Evolutionary conservation across 2,113 vertebrate species (phyloP).

Genomic region (Semicossyphus pulcher): DNA sequence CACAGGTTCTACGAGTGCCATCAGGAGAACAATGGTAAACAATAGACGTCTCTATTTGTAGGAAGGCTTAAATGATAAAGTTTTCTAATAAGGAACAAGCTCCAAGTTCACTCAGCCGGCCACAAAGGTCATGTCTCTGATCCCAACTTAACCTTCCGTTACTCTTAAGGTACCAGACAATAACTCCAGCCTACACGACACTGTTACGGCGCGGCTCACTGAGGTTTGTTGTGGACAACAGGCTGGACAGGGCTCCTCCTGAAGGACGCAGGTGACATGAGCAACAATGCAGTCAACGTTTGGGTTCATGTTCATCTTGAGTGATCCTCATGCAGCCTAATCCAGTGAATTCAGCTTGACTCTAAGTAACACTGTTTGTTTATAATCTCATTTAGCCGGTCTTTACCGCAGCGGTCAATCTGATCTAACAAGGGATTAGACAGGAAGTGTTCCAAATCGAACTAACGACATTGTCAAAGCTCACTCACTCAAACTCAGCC

Average conservation of each 20-base stretch:
- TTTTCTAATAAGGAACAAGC: not conserved
- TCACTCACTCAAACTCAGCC: too few relatives aligned
- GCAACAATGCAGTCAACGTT: not conserved
- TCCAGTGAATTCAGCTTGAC: slow-evolving; percentile 34
- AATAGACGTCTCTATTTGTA: too few relatives aligned
- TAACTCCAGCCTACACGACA: slow-evolving; percentile 19
- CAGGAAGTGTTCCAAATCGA: too few relatives aligned
- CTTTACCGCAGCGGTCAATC: too few relatives aligned
- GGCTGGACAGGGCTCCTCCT: slow-evolving; percentile 38
- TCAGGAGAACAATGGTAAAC: too few relatives aligned
- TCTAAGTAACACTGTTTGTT: slow-evolving; percentile 3
- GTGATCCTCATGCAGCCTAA: not conserved
- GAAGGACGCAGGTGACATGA: slow-evolving; percentile 23
- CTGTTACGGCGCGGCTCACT: not conserved
- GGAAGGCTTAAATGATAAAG: not conserved
- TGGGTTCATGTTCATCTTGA: not conserved
- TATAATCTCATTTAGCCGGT: slow-evolving; percentile 21
- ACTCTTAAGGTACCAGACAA: slow-evolving; percentile 36
- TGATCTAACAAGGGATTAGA: too few relatives aligned
- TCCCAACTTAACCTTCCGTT: slow-evolving; percentile 43
- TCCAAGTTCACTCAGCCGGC: not conserved
- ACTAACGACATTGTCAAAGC: too few relatives aligned
- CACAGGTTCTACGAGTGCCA: too few relatives aligned
- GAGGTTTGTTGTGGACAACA: not conserved
- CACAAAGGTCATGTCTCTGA: slow-evolving; percentile 31